A percentile compares a stretch with the other conserved stretches of the same genome.
Evolutionary conservation across 2,888 invertebrate species (phyloP).

Genomic region (Meganola albula): DNA sequence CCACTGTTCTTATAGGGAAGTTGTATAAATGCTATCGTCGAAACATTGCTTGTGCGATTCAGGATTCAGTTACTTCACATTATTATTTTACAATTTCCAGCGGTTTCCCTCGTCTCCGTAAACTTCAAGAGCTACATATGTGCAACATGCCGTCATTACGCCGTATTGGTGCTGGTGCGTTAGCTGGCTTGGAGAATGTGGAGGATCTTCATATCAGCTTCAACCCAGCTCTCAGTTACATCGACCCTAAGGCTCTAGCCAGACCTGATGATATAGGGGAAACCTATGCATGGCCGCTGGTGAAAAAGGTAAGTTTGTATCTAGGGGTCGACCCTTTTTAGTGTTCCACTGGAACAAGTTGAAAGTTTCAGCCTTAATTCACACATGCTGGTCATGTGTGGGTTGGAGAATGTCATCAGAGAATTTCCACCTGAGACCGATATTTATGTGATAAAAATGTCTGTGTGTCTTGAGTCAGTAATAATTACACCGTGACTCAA

Average conservation of each 20-base stretch:
- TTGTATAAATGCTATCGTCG: too few relatives aligned
- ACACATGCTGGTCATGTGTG: too few relatives aligned
- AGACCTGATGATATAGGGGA: constrained; percentile 66
- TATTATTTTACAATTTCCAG: constrained; percentile 49
- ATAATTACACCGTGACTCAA: too few relatives aligned
- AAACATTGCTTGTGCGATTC: too few relatives aligned
- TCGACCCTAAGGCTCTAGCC: constrained; percentile 81
- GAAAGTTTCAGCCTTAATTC: too few relatives aligned
- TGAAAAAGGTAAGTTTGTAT: constrained; percentile 77
- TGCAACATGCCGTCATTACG: constrained; percentile 80
- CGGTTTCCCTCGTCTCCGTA: constrained; percentile 80
- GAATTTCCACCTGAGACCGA: too few relatives aligned
- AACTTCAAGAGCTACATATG: constrained; percentile 81
- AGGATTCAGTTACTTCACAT: too few relatives aligned
- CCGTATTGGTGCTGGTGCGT: constrained; percentile 72
- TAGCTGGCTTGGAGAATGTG: constrained; percentile 62
- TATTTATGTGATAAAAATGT: too few relatives aligned
- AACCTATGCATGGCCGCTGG: constrained; percentile 79
- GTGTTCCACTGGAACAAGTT: too few relatives aligned
- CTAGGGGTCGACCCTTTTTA: background rate
- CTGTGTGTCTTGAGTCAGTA: too few relatives aligned
- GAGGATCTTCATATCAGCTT: constrained; percentile 79
- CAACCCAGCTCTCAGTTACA: constrained; percentile 78
- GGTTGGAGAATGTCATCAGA: too few relatives aligned
- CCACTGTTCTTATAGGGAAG: too few relatives aligned